A percentile compares a stretch with the other conserved stretches of the same genome.
phyloP scores from a whole-genome alignment of 1,140 invertebrate species.

The Eufriesea mexicana region DNA sequence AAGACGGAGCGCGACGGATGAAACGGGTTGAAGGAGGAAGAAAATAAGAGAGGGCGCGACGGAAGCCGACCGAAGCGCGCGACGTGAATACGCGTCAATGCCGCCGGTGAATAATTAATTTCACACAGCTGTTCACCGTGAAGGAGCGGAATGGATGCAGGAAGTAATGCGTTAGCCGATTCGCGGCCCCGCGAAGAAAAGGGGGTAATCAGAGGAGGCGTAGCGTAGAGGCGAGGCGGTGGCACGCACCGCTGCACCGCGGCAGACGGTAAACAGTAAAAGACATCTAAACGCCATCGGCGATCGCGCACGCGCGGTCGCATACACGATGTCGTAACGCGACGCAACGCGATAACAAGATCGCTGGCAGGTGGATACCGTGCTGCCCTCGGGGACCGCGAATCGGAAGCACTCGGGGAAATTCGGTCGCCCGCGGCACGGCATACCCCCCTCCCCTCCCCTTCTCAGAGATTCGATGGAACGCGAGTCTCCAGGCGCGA shows the following conservation, averaged over 20 bases:
- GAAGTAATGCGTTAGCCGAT: conserved; percentile 49
- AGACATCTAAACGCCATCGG: conserved; percentile 44
- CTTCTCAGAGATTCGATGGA: too few species aligned
- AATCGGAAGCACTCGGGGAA: not conserved
- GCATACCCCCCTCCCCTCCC: too few species aligned
- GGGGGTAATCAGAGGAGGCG: conserved; percentile 23
- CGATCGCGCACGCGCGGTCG: conserved; percentile 38
- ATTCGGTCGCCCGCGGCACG: not conserved
- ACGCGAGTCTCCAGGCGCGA: not conserved
- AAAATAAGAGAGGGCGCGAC: not conserved
- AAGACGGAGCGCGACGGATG: too few species aligned
- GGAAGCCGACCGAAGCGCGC: not conserved
- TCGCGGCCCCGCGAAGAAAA: conserved; percentile 32
- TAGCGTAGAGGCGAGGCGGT: conserved; percentile 22
- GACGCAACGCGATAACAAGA: conserved; percentile 42
- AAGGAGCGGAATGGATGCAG: conserved; percentile 48
- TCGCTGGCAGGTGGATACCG: conserved; percentile 19
- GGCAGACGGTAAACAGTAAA: conserved; percentile 22
- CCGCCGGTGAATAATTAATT: conserved; percentile 67
- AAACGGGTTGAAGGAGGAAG: not conserved
- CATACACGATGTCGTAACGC: not conserved
- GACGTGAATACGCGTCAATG: conserved; percentile 2
- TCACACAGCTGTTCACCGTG: conserved; percentile 66
- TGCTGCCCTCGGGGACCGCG: not conserved
- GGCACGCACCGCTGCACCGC: not conserved